Conservation (phyloP, 2,113 vertebrate species). For the Poecilia latipinna region DNA sequence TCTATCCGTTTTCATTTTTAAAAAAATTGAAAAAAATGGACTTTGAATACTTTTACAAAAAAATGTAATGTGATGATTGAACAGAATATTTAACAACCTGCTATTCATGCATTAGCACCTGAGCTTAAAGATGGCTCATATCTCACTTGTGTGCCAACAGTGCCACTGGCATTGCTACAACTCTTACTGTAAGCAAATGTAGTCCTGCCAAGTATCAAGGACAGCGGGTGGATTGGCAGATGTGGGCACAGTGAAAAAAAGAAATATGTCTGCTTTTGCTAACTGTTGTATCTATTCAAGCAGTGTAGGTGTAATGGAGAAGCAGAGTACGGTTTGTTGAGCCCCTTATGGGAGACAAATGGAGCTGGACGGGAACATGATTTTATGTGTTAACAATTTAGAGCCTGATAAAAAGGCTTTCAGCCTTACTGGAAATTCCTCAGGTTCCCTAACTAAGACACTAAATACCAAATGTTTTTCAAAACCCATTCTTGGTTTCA, state of each 20-base stretch:
- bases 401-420: slow-evolving; percentile 27
- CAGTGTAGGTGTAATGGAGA: slow-evolving; percentile 55
- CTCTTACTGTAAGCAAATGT: slow-evolving; percentile 41
- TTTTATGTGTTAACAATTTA: slow-evolving; percentile 52
- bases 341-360: slow-evolving; percentile 65
- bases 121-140: slow-evolving; percentile 54
- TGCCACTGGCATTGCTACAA: slow-evolving; percentile 52
- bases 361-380: slow-evolving; percentile 59
- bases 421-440: slow-evolving; percentile 19
- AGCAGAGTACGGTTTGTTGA: slow-evolving; percentile 52
- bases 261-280: slow-evolving; percentile 47
- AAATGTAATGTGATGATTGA: neutral
- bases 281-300: slow-evolving; percentile 61
- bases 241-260: slow-evolving; percentile 49
- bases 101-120: slow-evolving; percentile 56
- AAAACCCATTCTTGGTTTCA: slow-evolving; percentile 18
- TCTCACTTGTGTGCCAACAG: slow-evolving; percentile 38
- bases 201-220: slow-evolving; percentile 65
- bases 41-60: neutral
- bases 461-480: slow-evolving; percentile 26
- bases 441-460: slow-evolving; percentile 44
- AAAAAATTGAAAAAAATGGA: neutral
- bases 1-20: neutral
- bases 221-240: slow-evolving; percentile 52
- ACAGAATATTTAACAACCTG: neutral